phyloP scores from a whole-genome alignment of 2,797 vertebrate genomes.

The Erpetoichthys calabaricus region DNA sequence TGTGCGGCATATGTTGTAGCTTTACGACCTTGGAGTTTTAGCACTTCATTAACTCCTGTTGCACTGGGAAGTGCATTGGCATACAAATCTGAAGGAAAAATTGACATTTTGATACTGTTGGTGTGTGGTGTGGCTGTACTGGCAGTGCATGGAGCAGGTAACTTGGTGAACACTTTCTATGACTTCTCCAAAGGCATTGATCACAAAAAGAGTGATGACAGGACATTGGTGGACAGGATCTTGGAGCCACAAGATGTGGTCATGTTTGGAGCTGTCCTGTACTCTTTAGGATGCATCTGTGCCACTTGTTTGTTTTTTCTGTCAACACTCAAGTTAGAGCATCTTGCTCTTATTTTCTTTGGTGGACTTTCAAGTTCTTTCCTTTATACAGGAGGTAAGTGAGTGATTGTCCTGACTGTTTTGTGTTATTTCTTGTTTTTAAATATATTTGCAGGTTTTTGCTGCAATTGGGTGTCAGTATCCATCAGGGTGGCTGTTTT shows the following conservation, averaged over 20 bases:
- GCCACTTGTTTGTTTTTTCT: conserved; percentile 72
- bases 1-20: conserved; percentile 87
- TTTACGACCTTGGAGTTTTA: conserved; percentile 92
- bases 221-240: conserved; percentile 90
- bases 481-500: no score
- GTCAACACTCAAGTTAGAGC: conserved; percentile 77
- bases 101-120: conserved; percentile 69
- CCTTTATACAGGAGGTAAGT: conserved; percentile 91
- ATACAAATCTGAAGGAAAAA: conserved; percentile 67
- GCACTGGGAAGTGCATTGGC: conserved; percentile 85
- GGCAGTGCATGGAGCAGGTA: conserved; percentile 87
- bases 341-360: conserved; percentile 92
- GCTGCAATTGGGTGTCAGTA: not conserved
- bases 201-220: conserved; percentile 94
- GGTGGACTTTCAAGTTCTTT: conserved; percentile 94
- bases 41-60: conserved; percentile 83
- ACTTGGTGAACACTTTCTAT: conserved; percentile 94
- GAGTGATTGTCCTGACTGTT: not conserved
- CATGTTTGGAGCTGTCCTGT: conserved; percentile 85
- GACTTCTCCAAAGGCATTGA: conserved; percentile 97
- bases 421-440: not conserved
- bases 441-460: not conserved
- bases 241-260: conserved; percentile 89
- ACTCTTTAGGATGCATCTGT: conserved; percentile 82
- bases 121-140: conserved; percentile 79